Base-by-base conservation (phyloP, 2,888 invertebrate species). In the Agriopis aurantiaria region DNA sequence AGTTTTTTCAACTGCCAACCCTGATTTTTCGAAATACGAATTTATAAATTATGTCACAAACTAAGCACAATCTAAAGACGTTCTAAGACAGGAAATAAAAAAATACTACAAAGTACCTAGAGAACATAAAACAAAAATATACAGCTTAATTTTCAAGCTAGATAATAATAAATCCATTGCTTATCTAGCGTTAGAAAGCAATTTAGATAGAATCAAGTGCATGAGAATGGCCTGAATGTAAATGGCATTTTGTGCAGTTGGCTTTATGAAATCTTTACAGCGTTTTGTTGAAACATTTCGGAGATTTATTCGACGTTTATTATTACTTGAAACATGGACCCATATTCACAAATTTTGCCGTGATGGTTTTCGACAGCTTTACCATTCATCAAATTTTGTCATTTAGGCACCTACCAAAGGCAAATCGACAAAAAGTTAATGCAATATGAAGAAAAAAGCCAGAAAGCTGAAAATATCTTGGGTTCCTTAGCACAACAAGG, bases 11-110 rank as follows among this genome's bases (percentile, higher is more conserved):
- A n/a, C 40, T n/a, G 56, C 12, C 87, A 90, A 43, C 90, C 90
- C 90, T 89, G 80, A 65, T 80, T 83, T 85, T 85, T 83, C 83
- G 80, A 77, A 79, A 77, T 67, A 68, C 78, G 78, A 74, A 85
- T 84, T 85, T 80, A 76, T 86, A 85, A 85, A 86, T 85, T 84
- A 80, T 77, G 82, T 81, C 78, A 75, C 76, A 79, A 77, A 82
- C 83, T 86, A 82, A 83, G 80, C 77, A 77, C 82, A 78, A 83
- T 79, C 82, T 82, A 83, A 84, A 80, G 81, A 79, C 78, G 71
- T 56, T 75, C 76, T 77, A 78, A 76, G 79, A 80, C 80, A 78
- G 75, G 76, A 81, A 76, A 79, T 82, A 80, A 81, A 80, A 81
- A 68, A 75, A 81, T 76, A 7, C 73, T 57, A 62, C 72, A 4